Evolutionary conservation across 37 sponge, comb jelly and placozoan species (phyloP).

Genomic region (Chondrilla cf. caribensis): DNA sequence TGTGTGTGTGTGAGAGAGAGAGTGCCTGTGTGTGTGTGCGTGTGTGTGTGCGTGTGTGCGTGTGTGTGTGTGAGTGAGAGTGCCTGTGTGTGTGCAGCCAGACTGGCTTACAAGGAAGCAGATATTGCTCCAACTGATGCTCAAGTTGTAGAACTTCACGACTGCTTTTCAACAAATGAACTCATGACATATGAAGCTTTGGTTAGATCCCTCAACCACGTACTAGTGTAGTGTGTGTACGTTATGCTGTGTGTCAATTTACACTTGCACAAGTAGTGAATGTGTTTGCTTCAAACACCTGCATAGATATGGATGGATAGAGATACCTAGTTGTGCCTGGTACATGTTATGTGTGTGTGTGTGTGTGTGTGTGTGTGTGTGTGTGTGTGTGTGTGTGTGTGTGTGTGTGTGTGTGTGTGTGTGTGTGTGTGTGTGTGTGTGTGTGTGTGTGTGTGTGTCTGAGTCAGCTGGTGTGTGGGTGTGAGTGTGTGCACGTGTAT

Average conservation of each 20-base stretch:
- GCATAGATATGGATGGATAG: no score
- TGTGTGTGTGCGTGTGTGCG: neutral
- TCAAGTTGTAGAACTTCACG: slow-evolving; percentile 68
- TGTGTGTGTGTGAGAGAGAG: neutral
- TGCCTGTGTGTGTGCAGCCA: slow-evolving; percentile 36
- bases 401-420: no score
- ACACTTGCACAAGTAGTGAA: no score
- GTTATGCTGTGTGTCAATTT: no score
- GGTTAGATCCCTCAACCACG: slow-evolving; percentile 26
- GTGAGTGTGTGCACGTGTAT: slow-evolving; percentile 48
- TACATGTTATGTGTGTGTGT: no score
- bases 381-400: no score
- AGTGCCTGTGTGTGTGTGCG: no score
- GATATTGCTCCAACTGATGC: slow-evolving; percentile 39
- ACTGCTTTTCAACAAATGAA: slow-evolving; percentile 77
- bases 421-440: neutral
- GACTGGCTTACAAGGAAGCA: slow-evolving; percentile 42
- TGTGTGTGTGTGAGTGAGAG: slow-evolving; percentile 14
- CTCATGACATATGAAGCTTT: slow-evolving; percentile 72
- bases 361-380: no score
- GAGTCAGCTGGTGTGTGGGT: slow-evolving; percentile 29
- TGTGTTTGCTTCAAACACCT: no score
- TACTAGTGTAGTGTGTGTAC: neutral
- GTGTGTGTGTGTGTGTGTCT: slow-evolving; percentile 9
- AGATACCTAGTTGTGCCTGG: no score